These are phyloP conservation scores for Tetrao urogallus DNA, from an alignment of 2,113 vertebrate genomes.

Conservation along the genomic window DNA sequence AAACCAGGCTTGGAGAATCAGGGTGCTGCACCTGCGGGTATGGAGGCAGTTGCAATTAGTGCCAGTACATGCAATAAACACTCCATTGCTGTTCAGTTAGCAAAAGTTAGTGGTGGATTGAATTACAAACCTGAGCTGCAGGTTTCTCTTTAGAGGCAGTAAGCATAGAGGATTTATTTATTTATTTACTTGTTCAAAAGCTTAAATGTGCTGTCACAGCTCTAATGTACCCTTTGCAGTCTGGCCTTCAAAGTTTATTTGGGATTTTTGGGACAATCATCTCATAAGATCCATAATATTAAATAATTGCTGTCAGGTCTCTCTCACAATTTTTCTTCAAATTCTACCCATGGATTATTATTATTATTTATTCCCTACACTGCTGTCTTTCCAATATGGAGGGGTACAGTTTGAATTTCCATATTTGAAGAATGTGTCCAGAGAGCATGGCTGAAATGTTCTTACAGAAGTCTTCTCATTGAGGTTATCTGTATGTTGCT, in stretches of 20 bases:
- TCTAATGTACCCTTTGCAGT: not conserved
- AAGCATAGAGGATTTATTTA: not conserved
- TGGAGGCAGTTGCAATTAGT: not conserved
- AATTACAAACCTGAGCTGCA: not conserved
- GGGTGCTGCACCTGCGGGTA: fast-evolving
- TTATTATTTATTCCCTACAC: not conserved
- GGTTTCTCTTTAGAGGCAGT: not conserved
- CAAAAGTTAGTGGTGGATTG: not conserved
- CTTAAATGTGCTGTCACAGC: not conserved
- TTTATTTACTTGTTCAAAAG: not conserved
- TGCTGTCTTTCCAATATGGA: not conserved
- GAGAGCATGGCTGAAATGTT: not conserved
- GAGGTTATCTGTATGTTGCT: not conserved
- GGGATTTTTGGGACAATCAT: not conserved
- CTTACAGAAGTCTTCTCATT: not conserved
- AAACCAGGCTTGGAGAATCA: not conserved
- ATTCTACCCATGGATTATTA: not conserved
- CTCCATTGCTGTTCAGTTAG: not conserved
- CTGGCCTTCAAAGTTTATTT: not conserved
- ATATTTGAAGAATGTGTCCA: not conserved
- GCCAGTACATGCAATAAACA: not conserved
- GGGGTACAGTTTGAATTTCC: not conserved
- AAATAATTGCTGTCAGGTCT: not conserved
- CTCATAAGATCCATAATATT: not conserved
- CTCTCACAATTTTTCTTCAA: not conserved